Conservation (phyloP, 1,140 invertebrate genomes). For the Steinernema khuongi region DNA sequence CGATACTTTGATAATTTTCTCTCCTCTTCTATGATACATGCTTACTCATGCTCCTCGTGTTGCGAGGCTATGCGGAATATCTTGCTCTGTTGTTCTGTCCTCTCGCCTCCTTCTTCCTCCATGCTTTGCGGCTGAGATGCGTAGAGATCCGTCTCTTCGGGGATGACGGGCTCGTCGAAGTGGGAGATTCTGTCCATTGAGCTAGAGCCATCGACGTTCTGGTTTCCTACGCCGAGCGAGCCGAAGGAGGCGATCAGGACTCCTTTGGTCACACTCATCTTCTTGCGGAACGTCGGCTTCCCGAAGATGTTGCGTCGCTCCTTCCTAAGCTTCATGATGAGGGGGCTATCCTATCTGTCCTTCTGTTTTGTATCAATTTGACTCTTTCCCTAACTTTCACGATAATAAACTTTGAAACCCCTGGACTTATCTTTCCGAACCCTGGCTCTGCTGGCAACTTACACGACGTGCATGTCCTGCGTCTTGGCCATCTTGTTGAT, state of each 20-base stretch:
- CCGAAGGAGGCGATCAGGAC: background rate
- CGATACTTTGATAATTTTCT: no score
- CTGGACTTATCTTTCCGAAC: no score
- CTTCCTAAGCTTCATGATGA: background rate
- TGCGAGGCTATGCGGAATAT: background rate
- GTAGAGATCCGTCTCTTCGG: background rate
- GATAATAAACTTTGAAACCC: no score
- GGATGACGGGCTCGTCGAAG: background rate
- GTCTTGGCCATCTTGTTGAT: background rate
- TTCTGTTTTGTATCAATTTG: no score
- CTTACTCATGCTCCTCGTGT: background rate
- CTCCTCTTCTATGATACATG: background rate
- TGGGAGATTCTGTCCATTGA: background rate
- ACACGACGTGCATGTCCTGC: conserved; percentile 1
- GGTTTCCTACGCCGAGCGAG: background rate
- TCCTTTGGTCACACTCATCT: background rate
- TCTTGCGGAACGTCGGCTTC: background rate
- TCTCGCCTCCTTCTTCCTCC: background rate
- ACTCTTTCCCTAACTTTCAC: no score
- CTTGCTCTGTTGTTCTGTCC: background rate
- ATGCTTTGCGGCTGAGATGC: background rate
- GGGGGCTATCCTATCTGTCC: background rate
- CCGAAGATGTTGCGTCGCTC: background rate
- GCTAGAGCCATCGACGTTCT: background rate
- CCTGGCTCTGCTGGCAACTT: background rate